Evolutionary conservation across 1,140 invertebrate genomes (phyloP), one percentile per base, ranked within the genome.

Genomic region (Cecropterus lyciades): DNA sequence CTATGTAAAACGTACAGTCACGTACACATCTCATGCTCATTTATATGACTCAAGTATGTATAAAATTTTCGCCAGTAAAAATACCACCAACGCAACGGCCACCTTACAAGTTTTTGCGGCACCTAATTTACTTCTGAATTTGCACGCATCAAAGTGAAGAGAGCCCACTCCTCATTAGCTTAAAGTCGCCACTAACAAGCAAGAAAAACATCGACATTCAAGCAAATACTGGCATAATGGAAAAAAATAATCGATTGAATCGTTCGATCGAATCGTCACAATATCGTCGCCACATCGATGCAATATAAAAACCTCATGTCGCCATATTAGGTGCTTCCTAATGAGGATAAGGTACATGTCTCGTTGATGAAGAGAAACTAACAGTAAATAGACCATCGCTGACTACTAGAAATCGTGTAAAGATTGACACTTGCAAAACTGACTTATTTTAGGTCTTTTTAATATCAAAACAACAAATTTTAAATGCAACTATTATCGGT

Each of bases 291-390:
- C 43, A 37, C 60, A 69, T 72, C 66, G 70, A 65, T 51, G 45
- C 16, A 57, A 66, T 67, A 69, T 69, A 79, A 81, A 83, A 81
- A 81, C 64, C 46, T 52, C 42, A 27, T 56, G 16, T 49, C 27
- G 7, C 81, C 81, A 65, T 84, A 84, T 84, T 80, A 73, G 79
- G 81, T 49, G 62, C 46, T 27, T 46, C 56, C 74, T 84, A 84
- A 84, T 82, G 77, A 84, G 78, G 67, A 57, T 68, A 80, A 72
- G 74, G 73, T 66, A 70, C 65, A 55, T 33, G 48, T 68, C 52
- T 46, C 49, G 62, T 57, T 72, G 30, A 46, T 43, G 42, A 43
- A 14, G 45, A 53, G 33, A 2, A 40, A 45, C 45, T 60, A 16
- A 37, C 13, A 16, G 17, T 40, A n/a, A 46, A 57, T 24, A 27